Conservation (phyloP, 2,888 invertebrate genomes). For the Adelognathus sp. region DNA sequence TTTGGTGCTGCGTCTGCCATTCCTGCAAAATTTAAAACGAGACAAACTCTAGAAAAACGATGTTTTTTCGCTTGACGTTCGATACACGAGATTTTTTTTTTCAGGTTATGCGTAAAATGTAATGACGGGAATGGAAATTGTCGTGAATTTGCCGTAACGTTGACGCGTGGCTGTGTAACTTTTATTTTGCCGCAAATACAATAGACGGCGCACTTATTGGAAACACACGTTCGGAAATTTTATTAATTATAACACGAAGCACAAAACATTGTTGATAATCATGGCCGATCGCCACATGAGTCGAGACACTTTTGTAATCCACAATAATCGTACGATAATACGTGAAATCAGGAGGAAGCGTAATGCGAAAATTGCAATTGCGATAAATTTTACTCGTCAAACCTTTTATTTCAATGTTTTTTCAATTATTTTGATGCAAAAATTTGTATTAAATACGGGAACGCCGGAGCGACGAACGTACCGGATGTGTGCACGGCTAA, state of each 20-base stretch:
- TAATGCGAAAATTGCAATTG: background rate
- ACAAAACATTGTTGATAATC: conserved; percentile 61
- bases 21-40: conserved; percentile 68
- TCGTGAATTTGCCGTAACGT: background rate
- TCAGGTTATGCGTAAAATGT: conserved; percentile 1
- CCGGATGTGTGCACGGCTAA: conserved; percentile 71
- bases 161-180: no score
- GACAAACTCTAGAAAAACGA: background rate
- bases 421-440: conserved; percentile 56
- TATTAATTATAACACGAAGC: background rate
- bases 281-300: conserved; percentile 43
- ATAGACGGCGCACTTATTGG: background rate
- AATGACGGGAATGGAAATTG: background rate
- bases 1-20: conserved; percentile 86
- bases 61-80: background rate
- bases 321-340: conserved; percentile 63
- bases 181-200: background rate
- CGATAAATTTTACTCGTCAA: conserved; percentile 17
- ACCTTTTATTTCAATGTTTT: conserved; percentile 65
- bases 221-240: background rate
- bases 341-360: conserved; percentile 49
- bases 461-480: conserved; percentile 63
- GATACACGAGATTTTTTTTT: background rate
- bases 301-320: conserved; percentile 66
- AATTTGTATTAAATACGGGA: conserved; percentile 66